Evolutionary conservation across 2,888 invertebrate species (phyloP).

Genomic region (Phortica magna): DNA sequence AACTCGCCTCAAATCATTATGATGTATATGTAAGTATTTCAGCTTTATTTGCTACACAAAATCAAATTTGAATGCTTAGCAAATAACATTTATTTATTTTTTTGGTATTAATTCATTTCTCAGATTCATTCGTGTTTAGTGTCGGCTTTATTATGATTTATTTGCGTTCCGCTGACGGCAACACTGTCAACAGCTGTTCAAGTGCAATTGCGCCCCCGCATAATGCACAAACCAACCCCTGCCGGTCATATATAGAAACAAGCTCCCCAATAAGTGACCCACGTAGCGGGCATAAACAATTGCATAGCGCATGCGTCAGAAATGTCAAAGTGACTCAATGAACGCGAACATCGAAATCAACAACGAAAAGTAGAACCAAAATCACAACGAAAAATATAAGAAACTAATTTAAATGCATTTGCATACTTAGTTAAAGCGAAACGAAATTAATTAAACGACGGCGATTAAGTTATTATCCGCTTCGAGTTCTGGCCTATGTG

Average conservation of each 20-base stretch:
- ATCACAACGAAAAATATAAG: neutral
- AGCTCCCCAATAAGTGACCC: neutral
- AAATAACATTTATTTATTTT: no score
- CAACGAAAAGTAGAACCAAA: neutral
- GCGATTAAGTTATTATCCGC: neutral
- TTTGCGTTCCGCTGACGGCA: conserved; percentile 37
- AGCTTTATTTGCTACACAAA: no score
- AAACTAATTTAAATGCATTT: neutral
- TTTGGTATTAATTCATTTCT: no score
- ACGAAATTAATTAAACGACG: neutral
- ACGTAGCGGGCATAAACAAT: conserved; percentile 12
- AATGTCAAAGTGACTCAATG: conserved; percentile 42
- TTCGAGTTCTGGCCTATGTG: neutral
- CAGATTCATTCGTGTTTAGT: no score
- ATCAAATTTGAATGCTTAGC: no score
- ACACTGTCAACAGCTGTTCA: conserved; percentile 52
- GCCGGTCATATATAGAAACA: neutral
- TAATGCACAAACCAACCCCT: conserved; percentile 14
- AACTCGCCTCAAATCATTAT: no score
- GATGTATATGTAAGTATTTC: no score
- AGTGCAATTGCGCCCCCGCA: neutral
- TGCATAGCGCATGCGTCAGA: conserved; percentile 48
- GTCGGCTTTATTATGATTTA: no score
- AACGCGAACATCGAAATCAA: neutral
- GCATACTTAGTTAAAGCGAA: neutral